Evolutionary conservation across 2,113 vertebrate species (phyloP).

Genomic region (Lagenorhynchus albirostris): DNA sequence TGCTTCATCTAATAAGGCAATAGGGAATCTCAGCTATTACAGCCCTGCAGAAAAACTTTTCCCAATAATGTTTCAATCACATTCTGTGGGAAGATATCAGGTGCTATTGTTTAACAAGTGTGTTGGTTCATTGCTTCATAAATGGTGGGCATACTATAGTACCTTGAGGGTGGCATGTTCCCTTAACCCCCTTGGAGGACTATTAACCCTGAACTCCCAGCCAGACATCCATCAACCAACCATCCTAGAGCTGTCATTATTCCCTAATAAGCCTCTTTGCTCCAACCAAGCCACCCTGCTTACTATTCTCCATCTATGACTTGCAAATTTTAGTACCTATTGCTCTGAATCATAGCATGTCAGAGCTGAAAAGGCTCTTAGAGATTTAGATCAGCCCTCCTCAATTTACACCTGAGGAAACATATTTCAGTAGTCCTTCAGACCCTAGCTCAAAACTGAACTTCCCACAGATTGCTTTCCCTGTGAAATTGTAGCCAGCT

Average conservation of each 20-base stretch:
- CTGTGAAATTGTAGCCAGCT: neutral
- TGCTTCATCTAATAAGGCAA: conserved; percentile 49
- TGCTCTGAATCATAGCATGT: conserved; percentile 62
- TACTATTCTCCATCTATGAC: neutral
- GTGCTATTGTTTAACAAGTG: neutral
- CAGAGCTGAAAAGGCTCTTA: conserved; percentile 51
- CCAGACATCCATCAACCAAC: neutral
- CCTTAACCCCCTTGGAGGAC: neutral
- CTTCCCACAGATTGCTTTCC: neutral
- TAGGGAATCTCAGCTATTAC: conserved; percentile 28
- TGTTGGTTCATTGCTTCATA: neutral
- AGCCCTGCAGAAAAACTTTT: conserved; percentile 3
- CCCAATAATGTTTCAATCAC: conserved; percentile 19
- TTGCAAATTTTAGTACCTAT: conserved; percentile 54
- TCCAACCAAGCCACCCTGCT: conserved; percentile 35
- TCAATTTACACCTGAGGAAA: conserved; percentile 60
- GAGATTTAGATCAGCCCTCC: conserved; percentile 38
- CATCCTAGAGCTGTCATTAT: neutral
- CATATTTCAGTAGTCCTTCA: conserved; percentile 53
- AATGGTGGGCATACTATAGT: neutral
- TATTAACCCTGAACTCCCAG: neutral
- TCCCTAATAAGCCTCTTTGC: neutral
- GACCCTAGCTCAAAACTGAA: neutral
- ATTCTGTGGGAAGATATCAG: neutral
- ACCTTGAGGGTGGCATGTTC: neutral